Percentiles rank a stretch among this genome's conserved stretches.
phyloP scores from a whole-genome alignment of 2,113 vertebrate genomes.

The Parotia lawesii region DNA sequence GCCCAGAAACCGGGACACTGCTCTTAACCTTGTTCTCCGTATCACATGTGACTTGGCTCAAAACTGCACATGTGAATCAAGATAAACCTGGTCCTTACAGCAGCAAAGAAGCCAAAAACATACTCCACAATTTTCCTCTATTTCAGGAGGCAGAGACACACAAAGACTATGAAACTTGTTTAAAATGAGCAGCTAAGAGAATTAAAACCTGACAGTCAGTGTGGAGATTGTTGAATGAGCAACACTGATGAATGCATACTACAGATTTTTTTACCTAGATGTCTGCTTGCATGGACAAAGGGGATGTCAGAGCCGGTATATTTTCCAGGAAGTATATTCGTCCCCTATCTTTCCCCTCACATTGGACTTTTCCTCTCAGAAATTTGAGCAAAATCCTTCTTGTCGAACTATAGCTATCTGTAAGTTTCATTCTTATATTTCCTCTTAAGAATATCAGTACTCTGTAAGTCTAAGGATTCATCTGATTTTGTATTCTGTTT shows the following conservation, averaged over 20 bases:
- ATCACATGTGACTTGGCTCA: neutral
- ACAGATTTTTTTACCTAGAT: neutral
- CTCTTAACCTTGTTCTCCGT: neutral
- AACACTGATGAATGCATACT: neutral
- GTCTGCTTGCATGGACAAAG: neutral
- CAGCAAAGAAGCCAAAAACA: neutral
- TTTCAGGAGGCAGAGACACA: neutral
- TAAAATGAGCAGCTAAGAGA: neutral
- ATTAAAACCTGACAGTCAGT: neutral
- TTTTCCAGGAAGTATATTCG: neutral
- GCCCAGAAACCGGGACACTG: neutral
- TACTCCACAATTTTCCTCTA: rapidly evolving
- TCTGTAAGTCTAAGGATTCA: neutral
- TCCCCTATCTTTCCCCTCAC: neutral
- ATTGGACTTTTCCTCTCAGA: neutral
- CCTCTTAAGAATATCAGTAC: neutral
- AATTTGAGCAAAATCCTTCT: neutral
- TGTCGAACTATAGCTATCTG: neutral
- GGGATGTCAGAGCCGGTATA: neutral
- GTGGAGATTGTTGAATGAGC: neutral
- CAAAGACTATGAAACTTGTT: neutral
- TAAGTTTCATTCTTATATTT: neutral
- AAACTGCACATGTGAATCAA: neutral
- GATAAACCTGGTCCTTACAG: neutral
- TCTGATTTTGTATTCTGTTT: neutral